Evolutionary conservation across 2,113 vertebrate genomes (phyloP), one percentile per base, ranked within the genome.

Genomic region (Arizona elegans): DNA sequence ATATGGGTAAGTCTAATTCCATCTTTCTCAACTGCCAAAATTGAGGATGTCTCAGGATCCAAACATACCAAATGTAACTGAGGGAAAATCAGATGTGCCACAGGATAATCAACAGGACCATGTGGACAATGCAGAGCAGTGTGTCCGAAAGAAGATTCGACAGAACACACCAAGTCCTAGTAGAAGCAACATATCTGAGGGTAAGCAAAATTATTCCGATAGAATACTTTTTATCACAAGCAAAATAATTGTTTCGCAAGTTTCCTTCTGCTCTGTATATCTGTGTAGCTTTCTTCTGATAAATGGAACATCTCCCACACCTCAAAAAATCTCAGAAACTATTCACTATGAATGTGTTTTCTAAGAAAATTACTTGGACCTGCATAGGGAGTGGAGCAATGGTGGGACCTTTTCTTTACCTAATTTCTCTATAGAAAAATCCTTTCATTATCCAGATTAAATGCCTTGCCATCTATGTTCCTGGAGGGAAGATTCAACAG

Each of bases 21-120:
- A 92, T 88, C 94, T 90, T 92, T 91, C 62, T 95, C 58, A 94
- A 54, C 56, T 15, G 55, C 70, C 93, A 96, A 93, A 96, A 93
- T 89, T 95, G 94, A 98, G 96, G 94, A 99, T 99, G 99, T 98
- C 98, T 65, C 98, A 98, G 94, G 98, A 98, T 95, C 95, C 95
- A 87, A 98, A 98, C 94, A 97, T 98, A 86, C 95, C 96, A 1
- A 95, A 93, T 89, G 56, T 93, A 90, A 97, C 92, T 70, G 97
- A 97, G 95, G 97, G 97, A 38, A 96, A 98, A 85, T 93, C 97
- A 70, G 92, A 93, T n/a, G 97, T 97, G 91, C 90, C 95, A 56
- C 96, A 97, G 86, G 96, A 95, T 93, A 95, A 56, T 91, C 93
- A 95, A 91, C 96, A 96, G 95, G 97, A 97, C 75, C 95, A 81